Conservation (phyloP, 2,797 vertebrate species). For the Discoglossus pictus region DNA sequence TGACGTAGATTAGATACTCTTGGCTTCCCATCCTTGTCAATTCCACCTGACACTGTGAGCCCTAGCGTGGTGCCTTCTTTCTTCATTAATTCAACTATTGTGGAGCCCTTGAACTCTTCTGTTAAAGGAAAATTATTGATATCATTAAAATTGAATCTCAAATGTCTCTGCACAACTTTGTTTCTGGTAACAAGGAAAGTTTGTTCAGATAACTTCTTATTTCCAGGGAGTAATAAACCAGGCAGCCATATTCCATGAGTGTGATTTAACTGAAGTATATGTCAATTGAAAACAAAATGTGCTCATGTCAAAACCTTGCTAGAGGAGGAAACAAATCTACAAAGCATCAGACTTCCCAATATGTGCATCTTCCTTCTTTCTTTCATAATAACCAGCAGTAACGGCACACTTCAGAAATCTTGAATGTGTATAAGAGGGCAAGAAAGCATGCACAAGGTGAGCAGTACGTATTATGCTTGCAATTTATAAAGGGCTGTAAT, state of each 20-base stretch:
- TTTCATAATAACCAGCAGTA: slow-evolving; percentile 20
- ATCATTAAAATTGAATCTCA: slow-evolving; percentile 55
- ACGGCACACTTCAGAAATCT: not conserved
- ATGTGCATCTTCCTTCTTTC: not conserved
- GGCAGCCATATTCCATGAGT: not conserved
- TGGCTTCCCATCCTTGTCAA: slow-evolving; percentile 96
- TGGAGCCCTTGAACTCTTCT: slow-evolving; percentile 97
- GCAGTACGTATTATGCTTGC: slow-evolving; percentile 31
- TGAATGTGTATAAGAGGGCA: slow-evolving; percentile 3
- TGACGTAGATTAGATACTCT: slow-evolving; percentile 95
- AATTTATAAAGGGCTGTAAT: slow-evolving; percentile 38
- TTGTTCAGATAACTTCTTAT: not conserved
- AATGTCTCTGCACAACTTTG: slow-evolving; percentile 28
- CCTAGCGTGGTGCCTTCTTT: slow-evolving; percentile 97
- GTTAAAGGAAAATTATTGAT: slow-evolving; percentile 60
- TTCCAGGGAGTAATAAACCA: slow-evolving; percentile 12
- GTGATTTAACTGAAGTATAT: not conserved
- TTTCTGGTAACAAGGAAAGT: slow-evolving; percentile 4
- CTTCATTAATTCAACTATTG: slow-evolving; percentile 95
- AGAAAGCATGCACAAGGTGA: slow-evolving; percentile 18
- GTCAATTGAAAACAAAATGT: not conserved
- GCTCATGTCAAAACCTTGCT: slow-evolving; percentile 1
- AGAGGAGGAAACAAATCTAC: not conserved
- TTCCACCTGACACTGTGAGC: slow-evolving; percentile 92
- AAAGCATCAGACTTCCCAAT: not conserved